These are phyloP conservation scores for Chrysina gloriosa DNA, from an alignment of 2,888 invertebrate genomes.

Conservation along the genomic window DNA sequence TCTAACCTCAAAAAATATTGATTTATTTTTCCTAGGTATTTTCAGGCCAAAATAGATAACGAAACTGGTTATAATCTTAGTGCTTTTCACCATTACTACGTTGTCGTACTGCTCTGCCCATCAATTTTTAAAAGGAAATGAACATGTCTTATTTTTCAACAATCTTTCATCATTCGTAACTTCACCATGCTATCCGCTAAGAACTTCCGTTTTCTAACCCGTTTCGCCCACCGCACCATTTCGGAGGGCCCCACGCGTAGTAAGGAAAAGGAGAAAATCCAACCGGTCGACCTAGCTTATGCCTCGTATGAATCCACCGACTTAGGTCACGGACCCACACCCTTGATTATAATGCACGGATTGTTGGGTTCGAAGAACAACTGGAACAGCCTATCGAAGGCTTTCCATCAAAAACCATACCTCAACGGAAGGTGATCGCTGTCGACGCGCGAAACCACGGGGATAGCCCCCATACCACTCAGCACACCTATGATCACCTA, in stretches of 20 bases:
- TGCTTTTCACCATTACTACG: too few relatives aligned
- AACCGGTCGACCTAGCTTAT: constrained; percentile 74
- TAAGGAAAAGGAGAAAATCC: constrained; percentile 44
- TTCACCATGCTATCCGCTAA: not conserved
- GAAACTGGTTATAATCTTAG: too few relatives aligned
- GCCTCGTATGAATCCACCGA: constrained; percentile 73
- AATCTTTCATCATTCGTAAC: not conserved
- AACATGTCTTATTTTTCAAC: not conserved
- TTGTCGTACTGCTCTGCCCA: not conserved
- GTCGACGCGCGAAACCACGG: constrained; percentile 96
- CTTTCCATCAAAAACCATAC: constrained; percentile 72
- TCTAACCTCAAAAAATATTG: too few relatives aligned
- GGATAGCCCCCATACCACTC: constrained; percentile 83
- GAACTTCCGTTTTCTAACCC: not conserved
- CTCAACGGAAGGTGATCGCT: constrained; percentile 78
- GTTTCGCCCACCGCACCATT: not conserved
- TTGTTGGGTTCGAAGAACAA: constrained; percentile 88
- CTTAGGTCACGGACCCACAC: constrained; percentile 57
- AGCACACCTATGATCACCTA: constrained; percentile 81
- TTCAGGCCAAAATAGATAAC: too few relatives aligned
- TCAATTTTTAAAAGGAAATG: constrained; percentile 7
- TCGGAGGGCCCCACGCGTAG: not conserved
- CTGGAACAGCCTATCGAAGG: constrained; percentile 85
- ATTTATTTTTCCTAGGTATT: not conserved
- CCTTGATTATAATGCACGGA: constrained; percentile 86